Percentiles rank a stretch among this genome's conserved stretches.
These are phyloP conservation scores for Caenorhabditis latens DNA, from an alignment of 1,140 invertebrate genomes.

Conservation along the genomic window DNA sequence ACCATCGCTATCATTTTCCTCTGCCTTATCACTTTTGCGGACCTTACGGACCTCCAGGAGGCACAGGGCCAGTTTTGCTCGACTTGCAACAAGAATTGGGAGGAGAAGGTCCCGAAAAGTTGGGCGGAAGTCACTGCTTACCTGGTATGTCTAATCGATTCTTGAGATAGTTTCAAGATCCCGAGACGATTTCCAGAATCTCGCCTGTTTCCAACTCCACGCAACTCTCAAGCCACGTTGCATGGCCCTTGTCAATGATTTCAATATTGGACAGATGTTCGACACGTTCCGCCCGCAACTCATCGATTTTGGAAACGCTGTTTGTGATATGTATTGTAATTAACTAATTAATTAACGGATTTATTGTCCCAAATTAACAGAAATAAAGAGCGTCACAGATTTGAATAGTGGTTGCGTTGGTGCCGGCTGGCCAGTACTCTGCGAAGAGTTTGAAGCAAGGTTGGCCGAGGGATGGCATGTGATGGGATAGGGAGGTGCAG, in stretches of 20 bases:
- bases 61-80: conserved; percentile 20
- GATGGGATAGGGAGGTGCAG: not conserved
- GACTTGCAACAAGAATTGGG: conserved; percentile 11
- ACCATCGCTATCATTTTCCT: not conserved
- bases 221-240: not conserved
- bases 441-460: conserved; percentile 27
- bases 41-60: not conserved
- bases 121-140: conserved; percentile 18
- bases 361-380: not conserved
- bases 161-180: not conserved
- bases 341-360: not conserved
- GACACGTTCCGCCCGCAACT: conserved; percentile 29
- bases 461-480: not conserved
- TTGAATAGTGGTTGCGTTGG: conserved; percentile 8
- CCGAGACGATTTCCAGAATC: not conserved
- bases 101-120: conserved; percentile 14
- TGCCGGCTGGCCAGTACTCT: not conserved
- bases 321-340: conserved; percentile 40
- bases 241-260: conserved; percentile 4
- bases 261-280: conserved; percentile 1
- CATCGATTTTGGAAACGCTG: conserved; percentile 31
- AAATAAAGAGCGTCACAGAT: conserved; percentile 5
- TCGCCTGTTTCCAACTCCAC: conserved; percentile 25
- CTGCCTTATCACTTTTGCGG: not conserved
- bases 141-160: not conserved